Evolutionary conservation across 2,888 invertebrate species (phyloP), one percentile per base, ranked within the genome.

Genomic region (Leptopilina syphax): DNA sequence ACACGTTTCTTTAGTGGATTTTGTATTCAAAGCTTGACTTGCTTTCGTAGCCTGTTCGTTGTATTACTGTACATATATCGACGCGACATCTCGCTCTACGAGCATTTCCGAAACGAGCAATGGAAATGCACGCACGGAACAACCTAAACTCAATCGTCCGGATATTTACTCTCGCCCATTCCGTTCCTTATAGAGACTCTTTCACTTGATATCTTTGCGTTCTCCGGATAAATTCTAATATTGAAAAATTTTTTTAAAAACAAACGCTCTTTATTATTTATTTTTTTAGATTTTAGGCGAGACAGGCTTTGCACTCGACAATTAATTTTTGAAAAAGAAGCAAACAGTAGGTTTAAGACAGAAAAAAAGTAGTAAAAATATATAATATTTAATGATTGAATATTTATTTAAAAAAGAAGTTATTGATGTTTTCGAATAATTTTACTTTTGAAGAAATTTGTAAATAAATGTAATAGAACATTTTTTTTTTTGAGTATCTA

Each of bases 1-100:
- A 83, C 88, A 88, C 88, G 88, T 88, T 84, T 82, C 81, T 67
- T 77, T 77, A 79, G 84, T 83, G 77, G 84, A 87, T 87, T 87
- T 81, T 70, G 87, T 87, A 88, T 88, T 88, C 88, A 82, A 81
- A 80, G 67, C 81, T 81, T 79, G 80, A 60, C 82, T 77, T 80
- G 80, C 83, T 79, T 84, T 84, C 83, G 84, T 85, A 50, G 79
- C 81, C 81, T 82, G 84, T 81, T 83, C 80, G 7, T 83, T 84
- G 84, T 86, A 82, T 80, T 80, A 81, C 81, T 80, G 77, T 79
- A 81, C 81, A 80, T 86, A 86, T 86, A 86, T 86, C 86, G 83
- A 66, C 67, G 73, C 85, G 86, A 83, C 87, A 87, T 86, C 85
- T 87, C 85, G 83, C 83, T 82, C 82, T 80, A 60, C 79, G 68